phyloP scores from a whole-genome alignment of 2,113 vertebrate species.

The Sceloporus tristichus region DNA sequence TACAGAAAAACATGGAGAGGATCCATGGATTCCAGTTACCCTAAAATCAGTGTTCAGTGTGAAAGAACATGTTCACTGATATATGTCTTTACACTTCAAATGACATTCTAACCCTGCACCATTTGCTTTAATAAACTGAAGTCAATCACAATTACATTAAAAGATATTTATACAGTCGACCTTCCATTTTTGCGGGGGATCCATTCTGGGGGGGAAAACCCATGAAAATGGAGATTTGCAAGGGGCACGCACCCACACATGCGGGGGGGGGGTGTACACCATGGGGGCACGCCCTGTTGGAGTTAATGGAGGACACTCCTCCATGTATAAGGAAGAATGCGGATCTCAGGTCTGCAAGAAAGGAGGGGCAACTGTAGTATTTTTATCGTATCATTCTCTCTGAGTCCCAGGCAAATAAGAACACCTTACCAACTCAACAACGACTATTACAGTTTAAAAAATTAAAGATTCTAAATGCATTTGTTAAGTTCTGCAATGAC shows the following conservation, averaged over 20 bases:
- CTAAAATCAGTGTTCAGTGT: not conserved
- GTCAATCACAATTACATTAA: slow-evolving; percentile 17
- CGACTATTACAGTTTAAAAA: slow-evolving; percentile 25
- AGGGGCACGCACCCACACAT: no score
- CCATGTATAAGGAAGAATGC: no score
- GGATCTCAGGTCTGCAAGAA: no score
- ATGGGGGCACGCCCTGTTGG: no score
- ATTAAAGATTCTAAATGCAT: slow-evolving; percentile 32
- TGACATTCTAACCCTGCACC: not conserved
- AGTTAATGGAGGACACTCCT: no score
- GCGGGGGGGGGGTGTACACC: no score
- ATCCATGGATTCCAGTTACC: not conserved
- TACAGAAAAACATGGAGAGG: not conserved
- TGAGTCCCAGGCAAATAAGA: rapidly evolving
- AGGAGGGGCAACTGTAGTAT: not conserved
- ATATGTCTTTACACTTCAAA: not conserved
- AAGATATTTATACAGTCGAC: slow-evolving; percentile 2
- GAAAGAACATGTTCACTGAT: not conserved
- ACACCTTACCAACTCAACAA: not conserved
- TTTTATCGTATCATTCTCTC: slow-evolving; percentile 36
- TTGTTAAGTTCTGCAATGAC: not conserved
- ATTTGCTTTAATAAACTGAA: not conserved
- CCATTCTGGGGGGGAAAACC: no score
- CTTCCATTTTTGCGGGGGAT: no score
- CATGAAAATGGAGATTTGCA: no score